Conservation (phyloP, 2,113 vertebrate species). For the Trematomus loennbergii region DNA sequence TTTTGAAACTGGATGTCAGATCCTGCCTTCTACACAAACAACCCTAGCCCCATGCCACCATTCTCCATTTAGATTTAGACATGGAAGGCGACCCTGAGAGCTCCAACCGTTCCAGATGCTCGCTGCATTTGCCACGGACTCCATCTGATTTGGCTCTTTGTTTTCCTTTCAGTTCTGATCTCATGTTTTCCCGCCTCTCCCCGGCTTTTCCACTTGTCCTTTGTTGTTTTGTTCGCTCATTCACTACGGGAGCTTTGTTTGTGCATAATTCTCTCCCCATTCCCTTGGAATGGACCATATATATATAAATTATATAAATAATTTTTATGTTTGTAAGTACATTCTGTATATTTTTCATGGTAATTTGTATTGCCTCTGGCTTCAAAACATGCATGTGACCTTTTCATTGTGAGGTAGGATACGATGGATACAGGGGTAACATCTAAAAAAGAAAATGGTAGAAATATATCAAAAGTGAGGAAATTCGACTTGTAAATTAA, state of each 20-base stretch:
- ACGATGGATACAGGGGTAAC: conserved; percentile 60
- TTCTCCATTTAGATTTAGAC: conserved; percentile 69
- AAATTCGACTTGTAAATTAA: conserved; percentile 71
- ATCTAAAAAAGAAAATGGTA: conserved; percentile 15
- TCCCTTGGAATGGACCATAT: conserved; percentile 91
- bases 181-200: conserved; percentile 55
- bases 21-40: conserved; percentile 43
- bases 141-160: conserved; percentile 69
- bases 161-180: conserved; percentile 44
- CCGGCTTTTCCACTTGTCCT: conserved; percentile 52
- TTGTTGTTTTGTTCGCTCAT: conserved; percentile 60
- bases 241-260: conserved; percentile 74
- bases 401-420: conserved; percentile 75
- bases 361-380: conserved; percentile 85
- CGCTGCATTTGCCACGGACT: conserved; percentile 61
- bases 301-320: conserved; percentile 89
- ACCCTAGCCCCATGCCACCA: conserved; percentile 46
- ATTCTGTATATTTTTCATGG: conserved; percentile 90
- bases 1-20: conserved; percentile 91
- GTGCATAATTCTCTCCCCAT: conserved; percentile 85
- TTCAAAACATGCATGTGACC: conserved; percentile 89
- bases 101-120: conserved; percentile 50
- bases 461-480: conserved; percentile 52
- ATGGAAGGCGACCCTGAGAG: conserved; percentile 66
- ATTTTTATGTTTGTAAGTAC: conserved; percentile 96